Conservation (phyloP, 1,140 invertebrate genomes). For the Leptonema lineaticorne region DNA sequence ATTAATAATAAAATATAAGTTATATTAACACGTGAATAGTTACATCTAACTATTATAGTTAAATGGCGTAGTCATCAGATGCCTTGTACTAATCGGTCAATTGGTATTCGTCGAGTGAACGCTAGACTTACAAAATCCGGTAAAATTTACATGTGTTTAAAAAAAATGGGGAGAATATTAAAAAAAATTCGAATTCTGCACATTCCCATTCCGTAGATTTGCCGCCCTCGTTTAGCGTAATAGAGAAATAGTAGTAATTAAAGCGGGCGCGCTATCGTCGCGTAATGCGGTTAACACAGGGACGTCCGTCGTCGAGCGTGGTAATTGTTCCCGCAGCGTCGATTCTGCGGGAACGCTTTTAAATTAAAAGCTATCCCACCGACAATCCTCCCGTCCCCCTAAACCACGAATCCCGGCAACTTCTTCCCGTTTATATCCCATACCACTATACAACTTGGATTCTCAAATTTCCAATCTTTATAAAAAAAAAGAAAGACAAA, state of each 20-base stretch:
- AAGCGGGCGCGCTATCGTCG: too few species aligned
- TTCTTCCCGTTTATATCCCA: neutral
- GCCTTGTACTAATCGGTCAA: too few species aligned
- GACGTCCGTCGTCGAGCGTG: neutral
- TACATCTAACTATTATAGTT: too few species aligned
- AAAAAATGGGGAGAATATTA: too few species aligned
- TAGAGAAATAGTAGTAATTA: neutral
- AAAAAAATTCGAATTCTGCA: too few species aligned
- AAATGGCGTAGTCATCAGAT: too few species aligned
- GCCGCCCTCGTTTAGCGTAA: neutral
- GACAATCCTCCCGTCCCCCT: neutral
- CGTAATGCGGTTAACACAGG: neutral
- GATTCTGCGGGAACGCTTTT: neutral
- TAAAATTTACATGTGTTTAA: too few species aligned
- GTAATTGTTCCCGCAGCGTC: neutral
- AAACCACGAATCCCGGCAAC: neutral
- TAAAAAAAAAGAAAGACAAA: too few species aligned
- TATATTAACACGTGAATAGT: too few species aligned
- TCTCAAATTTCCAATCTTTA: neutral
- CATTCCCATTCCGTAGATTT: neutral
- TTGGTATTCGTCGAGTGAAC: too few species aligned
- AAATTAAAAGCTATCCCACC: slow-evolving; percentile 2
- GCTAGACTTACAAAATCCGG: too few species aligned
- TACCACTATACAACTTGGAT: neutral
- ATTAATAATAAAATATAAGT: too few species aligned